Conservation (phyloP, 2,888 invertebrate genomes). For the Tetranychus piercei region DNA sequence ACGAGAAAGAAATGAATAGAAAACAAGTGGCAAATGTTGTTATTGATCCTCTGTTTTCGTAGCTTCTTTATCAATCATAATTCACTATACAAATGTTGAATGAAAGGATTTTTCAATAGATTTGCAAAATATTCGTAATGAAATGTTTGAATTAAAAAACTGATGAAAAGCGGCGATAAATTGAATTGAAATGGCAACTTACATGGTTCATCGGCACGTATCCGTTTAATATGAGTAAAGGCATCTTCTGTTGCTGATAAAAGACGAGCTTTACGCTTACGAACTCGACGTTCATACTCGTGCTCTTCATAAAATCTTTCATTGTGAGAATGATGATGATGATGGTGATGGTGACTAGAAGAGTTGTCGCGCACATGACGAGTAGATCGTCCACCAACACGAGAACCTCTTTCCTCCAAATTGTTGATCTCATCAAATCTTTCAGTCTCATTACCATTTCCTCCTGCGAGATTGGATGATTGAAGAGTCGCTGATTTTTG, state of each 20-base stretch:
- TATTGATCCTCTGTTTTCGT: too few species aligned
- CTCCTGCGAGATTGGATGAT: not conserved
- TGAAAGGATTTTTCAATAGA: not conserved
- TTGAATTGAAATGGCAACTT: constrained; percentile 13
- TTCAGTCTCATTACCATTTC: constrained; percentile 35
- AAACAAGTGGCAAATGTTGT: too few species aligned
- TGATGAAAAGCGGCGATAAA: not conserved
- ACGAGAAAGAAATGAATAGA: not conserved
- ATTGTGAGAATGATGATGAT: constrained; percentile 50
- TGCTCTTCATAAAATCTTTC: constrained; percentile 94
- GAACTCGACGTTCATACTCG: constrained; percentile 78
- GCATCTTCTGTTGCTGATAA: constrained; percentile 91
- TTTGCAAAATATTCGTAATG: not conserved
- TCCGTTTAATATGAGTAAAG: constrained; percentile 82
- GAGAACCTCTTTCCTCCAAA: constrained; percentile 9
- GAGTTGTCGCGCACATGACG: not conserved
- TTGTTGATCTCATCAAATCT: constrained; percentile 49
- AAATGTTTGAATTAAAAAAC: not conserved
- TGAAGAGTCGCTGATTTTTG: not conserved
- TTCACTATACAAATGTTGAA: not conserved
- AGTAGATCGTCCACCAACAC: not conserved
- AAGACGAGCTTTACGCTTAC: constrained; percentile 70
- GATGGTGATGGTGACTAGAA: constrained; percentile 13
- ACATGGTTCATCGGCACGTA: constrained; percentile 41
- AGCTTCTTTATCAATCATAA: not conserved